phyloP scores from a whole-genome alignment of 2,888 invertebrate genomes.

The Xanthia togata region DNA sequence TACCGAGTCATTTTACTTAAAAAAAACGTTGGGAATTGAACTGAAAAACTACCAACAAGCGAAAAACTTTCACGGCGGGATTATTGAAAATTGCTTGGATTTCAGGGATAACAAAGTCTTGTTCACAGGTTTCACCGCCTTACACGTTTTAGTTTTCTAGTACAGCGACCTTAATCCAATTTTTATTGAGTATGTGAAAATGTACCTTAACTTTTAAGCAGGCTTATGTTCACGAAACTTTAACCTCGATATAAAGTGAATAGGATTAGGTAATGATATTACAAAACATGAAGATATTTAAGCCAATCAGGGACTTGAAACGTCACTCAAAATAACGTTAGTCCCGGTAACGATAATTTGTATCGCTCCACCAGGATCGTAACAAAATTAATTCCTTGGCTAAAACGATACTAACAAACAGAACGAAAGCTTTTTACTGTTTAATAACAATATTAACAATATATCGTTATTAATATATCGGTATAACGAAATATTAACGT shows the following conservation, averaged over 20 bases:
- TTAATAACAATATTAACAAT: too few relatives aligned
- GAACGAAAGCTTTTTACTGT: too few relatives aligned
- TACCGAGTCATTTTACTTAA: background rate
- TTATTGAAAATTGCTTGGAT: conserved; percentile 55
- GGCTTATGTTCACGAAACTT: conserved; percentile 30
- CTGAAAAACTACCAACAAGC: background rate
- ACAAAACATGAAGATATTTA: background rate
- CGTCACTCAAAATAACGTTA: too few relatives aligned
- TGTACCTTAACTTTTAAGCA: conserved; percentile 21
- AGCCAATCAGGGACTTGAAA: too few relatives aligned
- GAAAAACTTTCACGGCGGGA: conserved; percentile 33
- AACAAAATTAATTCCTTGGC: too few relatives aligned
- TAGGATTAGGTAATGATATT: background rate
- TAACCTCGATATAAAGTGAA: background rate
- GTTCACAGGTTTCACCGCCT: conserved; percentile 36
- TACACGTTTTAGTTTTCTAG: conserved; percentile 42
- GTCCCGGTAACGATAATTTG: too few relatives aligned
- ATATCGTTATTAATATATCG: too few relatives aligned
- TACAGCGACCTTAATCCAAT: conserved; percentile 37
- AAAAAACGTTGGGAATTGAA: background rate
- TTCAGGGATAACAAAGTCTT: conserved; percentile 46
- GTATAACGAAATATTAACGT: too few relatives aligned
- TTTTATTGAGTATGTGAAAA: conserved; percentile 51
- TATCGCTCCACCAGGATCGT: too few relatives aligned
- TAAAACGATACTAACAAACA: too few relatives aligned